A percentile compares a stretch with the other conserved stretches of the same genome.
Conservation (phyloP, 2,113 vertebrate genomes). For the Alosa alosa region DNA sequence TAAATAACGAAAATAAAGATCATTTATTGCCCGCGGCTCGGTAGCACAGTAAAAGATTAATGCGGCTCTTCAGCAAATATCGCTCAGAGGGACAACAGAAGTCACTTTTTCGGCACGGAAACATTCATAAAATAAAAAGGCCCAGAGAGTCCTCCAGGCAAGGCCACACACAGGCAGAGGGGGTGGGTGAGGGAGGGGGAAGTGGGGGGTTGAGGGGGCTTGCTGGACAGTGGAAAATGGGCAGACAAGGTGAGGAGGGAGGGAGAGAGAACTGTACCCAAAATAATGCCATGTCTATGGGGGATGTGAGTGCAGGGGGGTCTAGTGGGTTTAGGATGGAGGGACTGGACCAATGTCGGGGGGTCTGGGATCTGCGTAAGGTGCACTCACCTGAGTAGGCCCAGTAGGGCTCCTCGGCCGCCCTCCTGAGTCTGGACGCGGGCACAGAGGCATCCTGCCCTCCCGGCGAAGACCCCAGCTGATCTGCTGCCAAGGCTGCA, state of each 20-base stretch:
- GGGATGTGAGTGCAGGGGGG: not conserved
- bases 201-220: not conserved
- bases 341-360: not conserved
- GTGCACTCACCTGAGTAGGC: slow-evolving; percentile 87
- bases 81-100: slow-evolving; percentile 58
- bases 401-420: slow-evolving; percentile 88
- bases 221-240: slow-evolving; percentile 27
- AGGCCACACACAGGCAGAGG: slow-evolving; percentile 37
- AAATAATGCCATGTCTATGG: not conserved
- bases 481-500: slow-evolving; percentile 82
- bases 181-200: not conserved
- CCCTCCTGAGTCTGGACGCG: slow-evolving; percentile 78
- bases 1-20: slow-evolving; percentile 72
- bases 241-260: not conserved
- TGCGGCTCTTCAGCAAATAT: slow-evolving; percentile 60
- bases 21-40: slow-evolving; percentile 60
- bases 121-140: slow-evolving; percentile 61
- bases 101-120: slow-evolving; percentile 61
- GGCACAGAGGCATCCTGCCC: slow-evolving; percentile 69
- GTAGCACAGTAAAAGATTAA: slow-evolving; percentile 68
- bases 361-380: not conserved
- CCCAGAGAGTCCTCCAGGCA: slow-evolving; percentile 54
- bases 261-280: not conserved
- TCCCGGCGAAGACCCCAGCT: slow-evolving; percentile 70
- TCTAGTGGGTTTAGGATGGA: not conserved